phyloP scores from a whole-genome alignment of 2,888 invertebrate genomes.

The Cerastoderma edule region DNA sequence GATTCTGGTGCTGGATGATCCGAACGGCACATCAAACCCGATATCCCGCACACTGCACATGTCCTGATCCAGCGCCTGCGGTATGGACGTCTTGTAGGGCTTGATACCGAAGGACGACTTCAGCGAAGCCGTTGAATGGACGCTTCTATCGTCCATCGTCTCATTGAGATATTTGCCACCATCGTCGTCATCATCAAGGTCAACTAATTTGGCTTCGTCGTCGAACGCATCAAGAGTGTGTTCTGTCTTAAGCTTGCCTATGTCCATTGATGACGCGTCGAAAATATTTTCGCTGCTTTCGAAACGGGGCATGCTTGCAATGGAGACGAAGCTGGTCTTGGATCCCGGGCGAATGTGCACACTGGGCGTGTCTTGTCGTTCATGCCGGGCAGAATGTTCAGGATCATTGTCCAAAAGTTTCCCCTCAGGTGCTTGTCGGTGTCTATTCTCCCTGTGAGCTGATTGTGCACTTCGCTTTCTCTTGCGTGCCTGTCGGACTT shows the following conservation, averaged over 20 bases:
- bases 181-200: slow-evolving; percentile 15
- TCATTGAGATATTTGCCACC: neutral
- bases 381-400: too few relatives aligned
- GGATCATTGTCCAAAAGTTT: neutral
- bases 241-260: neutral
- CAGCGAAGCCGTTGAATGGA: neutral
- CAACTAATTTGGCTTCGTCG: slow-evolving; percentile 4
- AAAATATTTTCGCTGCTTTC: too few relatives aligned
- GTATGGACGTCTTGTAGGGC: slow-evolving; percentile 9
- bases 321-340: slow-evolving; percentile 7
- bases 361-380: slow-evolving; percentile 22
- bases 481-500: neutral
- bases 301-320: slow-evolving; percentile 27
- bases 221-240: slow-evolving; percentile 10
- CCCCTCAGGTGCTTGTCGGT: too few relatives aligned
- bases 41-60: slow-evolving; percentile 24
- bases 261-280: too few relatives aligned
- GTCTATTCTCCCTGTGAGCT: too few relatives aligned
- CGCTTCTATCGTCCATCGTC: slow-evolving; percentile 2
- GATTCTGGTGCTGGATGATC: slow-evolving; percentile 31
- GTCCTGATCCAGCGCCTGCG: slow-evolving; percentile 5
- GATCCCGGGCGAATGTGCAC: neutral
- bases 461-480: neutral
- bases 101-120: slow-evolving; percentile 9
- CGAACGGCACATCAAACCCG: slow-evolving; percentile 16